Conservation (phyloP, 2,888 invertebrate genomes). For the Mayetiola destructor region DNA sequence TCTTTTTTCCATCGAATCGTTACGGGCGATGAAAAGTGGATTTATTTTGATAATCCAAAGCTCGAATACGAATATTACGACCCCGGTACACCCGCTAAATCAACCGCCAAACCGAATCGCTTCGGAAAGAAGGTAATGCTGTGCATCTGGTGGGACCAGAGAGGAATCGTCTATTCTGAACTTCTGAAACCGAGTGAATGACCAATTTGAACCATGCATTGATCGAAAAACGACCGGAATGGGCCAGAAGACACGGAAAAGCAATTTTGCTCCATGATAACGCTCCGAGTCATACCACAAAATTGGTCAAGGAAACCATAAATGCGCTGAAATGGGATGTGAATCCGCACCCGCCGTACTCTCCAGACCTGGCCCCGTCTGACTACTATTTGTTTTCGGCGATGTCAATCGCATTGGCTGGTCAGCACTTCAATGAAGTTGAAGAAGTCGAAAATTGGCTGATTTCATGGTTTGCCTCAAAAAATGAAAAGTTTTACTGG, state of each 20-base stretch:
- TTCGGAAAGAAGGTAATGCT: constrained; percentile 19
- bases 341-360: constrained; percentile 15
- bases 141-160: no score
- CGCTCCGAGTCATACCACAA: constrained; percentile 14
- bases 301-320: constrained; percentile 16
- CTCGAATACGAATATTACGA: constrained; percentile 16
- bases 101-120: constrained; percentile 19
- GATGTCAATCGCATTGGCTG: constrained; percentile 13
- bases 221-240: constrained; percentile 20
- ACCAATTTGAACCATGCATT: constrained; percentile 16
- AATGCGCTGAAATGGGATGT: constrained; percentile 16
- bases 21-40: constrained; percentile 18
- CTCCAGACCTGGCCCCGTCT: constrained; percentile 15
- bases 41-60: constrained; percentile 14
- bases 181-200: constrained; percentile 18
- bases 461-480: constrained; percentile 17
- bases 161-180: constrained; percentile 16
- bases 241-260: constrained; percentile 18
- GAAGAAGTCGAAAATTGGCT: constrained; percentile 19
- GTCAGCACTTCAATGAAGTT: constrained; percentile 18
- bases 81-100: constrained; percentile 17
- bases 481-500: neutral
- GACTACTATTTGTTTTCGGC: constrained; percentile 16
- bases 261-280: constrained; percentile 19
- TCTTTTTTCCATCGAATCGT: constrained; percentile 16